Evolutionary conservation across 1,140 invertebrate species (phyloP).

Genomic region (Zelostemma sp.): DNA sequence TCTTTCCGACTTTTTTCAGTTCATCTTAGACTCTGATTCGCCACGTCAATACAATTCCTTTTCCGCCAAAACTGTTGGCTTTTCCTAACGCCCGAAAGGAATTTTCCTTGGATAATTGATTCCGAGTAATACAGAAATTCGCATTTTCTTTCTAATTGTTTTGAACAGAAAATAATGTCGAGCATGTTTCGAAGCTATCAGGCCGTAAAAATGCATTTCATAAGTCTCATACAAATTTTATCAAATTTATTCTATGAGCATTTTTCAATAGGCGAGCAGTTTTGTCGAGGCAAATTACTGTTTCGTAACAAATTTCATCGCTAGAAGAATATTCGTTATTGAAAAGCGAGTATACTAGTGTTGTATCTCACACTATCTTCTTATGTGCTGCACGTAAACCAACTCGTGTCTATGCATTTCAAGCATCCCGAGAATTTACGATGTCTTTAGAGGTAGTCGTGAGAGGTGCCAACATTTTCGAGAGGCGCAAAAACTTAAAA

Average conservation of each 20-base stretch:
- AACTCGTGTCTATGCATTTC: slow-evolving; percentile 49
- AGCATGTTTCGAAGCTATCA: neutral
- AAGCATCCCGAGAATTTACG: slow-evolving; percentile 47
- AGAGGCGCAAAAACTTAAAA: slow-evolving; percentile 38
- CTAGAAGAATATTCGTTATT: slow-evolving; percentile 26
- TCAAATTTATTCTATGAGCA: neutral
- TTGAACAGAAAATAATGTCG: too few species aligned
- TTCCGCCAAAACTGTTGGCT: slow-evolving; percentile 2
- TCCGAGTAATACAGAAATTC: slow-evolving; percentile 17
- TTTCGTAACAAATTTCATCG: slow-evolving; percentile 25
- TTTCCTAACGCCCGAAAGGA: slow-evolving; percentile 22
- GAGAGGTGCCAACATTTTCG: slow-evolving; percentile 45
- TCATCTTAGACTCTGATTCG: slow-evolving; percentile 35
- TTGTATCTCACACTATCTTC: slow-evolving; percentile 29
- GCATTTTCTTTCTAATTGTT: too few species aligned
- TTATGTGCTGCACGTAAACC: slow-evolving; percentile 47
- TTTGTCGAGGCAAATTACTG: slow-evolving; percentile 16
- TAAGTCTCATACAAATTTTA: too few species aligned
- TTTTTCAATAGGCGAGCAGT: neutral
- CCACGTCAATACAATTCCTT: slow-evolving; percentile 39
- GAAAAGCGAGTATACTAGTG: slow-evolving; percentile 15
- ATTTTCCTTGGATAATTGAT: slow-evolving; percentile 29
- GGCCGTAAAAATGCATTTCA: too few species aligned
- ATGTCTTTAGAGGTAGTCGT: slow-evolving; percentile 48
- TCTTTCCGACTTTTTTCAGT: slow-evolving; percentile 28